These are phyloP conservation scores for Diloba caeruleocephala DNA, from an alignment of 2,888 invertebrate species.

Conservation along the genomic window DNA sequence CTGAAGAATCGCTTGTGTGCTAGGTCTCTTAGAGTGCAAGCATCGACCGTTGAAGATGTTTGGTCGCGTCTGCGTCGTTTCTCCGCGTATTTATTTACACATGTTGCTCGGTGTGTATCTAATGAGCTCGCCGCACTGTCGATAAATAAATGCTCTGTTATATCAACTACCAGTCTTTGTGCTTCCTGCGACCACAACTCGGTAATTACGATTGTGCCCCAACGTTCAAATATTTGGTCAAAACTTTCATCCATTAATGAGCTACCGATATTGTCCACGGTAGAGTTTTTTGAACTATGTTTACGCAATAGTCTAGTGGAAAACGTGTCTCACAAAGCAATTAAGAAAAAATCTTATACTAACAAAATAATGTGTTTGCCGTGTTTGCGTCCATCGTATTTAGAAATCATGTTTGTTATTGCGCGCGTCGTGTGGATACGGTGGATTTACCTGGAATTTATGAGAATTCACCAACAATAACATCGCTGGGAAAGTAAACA, in stretches of 20 bases:
- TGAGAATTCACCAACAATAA: slow-evolving; percentile 79
- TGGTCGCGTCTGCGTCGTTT: slow-evolving; percentile 64
- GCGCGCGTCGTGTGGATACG: slow-evolving; percentile 62
- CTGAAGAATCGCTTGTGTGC: too few relatives aligned
- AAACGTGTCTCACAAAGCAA: slow-evolving; percentile 73
- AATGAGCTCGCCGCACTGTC: slow-evolving; percentile 77
- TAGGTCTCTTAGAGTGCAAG: slow-evolving; percentile 47
- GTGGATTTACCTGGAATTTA: slow-evolving; percentile 77
- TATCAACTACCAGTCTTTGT: slow-evolving; percentile 87
- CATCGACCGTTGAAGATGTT: slow-evolving; percentile 78
- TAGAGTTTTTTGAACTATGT: slow-evolving; percentile 75
- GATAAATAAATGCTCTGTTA: slow-evolving; percentile 78
- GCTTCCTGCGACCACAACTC: slow-evolving; percentile 65
- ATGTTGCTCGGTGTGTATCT: slow-evolving; percentile 83
- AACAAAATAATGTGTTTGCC: slow-evolving; percentile 73
- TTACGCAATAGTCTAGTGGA: slow-evolving; percentile 74
- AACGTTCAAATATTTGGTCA: slow-evolving; percentile 84
- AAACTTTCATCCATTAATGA: slow-evolving; percentile 87
- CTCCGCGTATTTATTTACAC: slow-evolving; percentile 82
- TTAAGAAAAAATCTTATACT: slow-evolving; percentile 70
- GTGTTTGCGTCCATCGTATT: slow-evolving; percentile 72
- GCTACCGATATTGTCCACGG: slow-evolving; percentile 80
- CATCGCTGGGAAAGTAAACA: slow-evolving; percentile 81
- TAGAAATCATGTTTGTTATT: slow-evolving; percentile 78
- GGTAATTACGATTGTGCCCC: slow-evolving; percentile 81